Evolutionary conservation across 2,888 invertebrate genomes (phyloP), one percentile per base, ranked within the genome.

Genomic region (Drosophila kokeensis): DNA sequence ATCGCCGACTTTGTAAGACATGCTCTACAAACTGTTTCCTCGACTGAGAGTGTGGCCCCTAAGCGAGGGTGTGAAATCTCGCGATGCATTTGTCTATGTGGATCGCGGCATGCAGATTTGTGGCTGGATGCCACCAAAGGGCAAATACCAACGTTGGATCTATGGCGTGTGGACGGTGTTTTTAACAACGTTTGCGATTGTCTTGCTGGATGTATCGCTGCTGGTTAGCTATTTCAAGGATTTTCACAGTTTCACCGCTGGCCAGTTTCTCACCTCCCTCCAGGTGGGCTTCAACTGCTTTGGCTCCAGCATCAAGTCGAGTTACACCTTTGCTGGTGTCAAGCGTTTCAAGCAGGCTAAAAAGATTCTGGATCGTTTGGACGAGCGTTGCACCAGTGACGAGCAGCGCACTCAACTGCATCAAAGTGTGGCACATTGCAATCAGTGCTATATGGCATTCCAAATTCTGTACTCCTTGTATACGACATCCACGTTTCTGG

Each of bases 231-330:
- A 82, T 29, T 8, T 66, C 0, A 63, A 58, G 8, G 68, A 69
- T 3, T 40, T 82, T 1, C 74, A 49, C 1, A 61, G 36, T 27
- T 89, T 89, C 30, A 68, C 70, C 15, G 78, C 80, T 0, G 81
- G 76, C 1, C 81, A 88, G 30, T 87, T 90, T 11, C 69, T 90
- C 0, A 84, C 89, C 42, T 89, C 90, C 0, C 53, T 83, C 29
- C 72, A 82, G 38, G 68, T 83, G 38, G 21, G 32, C 8, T 13
- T 76, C 6, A 74, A 83, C 21, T 63, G 62, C 11, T 68, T 68
- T 7, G 83, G 83, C 1, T 57, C 53, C 11, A 67, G 73, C 36
- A 1, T 81, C 8, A 83, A 83, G 53, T 52, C 62, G n/a, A 18
- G 42, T 1, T 79, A 53, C 13, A 72, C 69, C 1, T 83, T 57